Evolutionary conservation across 2,113 vertebrate species (phyloP), one percentile per base, ranked within the genome.

Genomic region (Neomonachus schauinslandi): DNA sequence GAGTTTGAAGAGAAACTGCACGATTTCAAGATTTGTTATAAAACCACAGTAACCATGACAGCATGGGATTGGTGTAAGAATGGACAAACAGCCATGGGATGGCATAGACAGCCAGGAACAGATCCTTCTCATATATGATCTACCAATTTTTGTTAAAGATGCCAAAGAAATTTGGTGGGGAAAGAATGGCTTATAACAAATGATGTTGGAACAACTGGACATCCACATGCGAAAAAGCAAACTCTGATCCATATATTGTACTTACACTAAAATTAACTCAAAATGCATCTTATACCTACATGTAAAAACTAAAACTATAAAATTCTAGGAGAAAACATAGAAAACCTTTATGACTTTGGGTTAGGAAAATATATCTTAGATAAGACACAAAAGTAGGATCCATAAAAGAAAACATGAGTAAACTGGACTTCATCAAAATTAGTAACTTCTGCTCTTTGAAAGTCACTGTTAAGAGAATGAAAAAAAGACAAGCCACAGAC

Each of bases 241-340:
- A 86, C n/a, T 91, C 9, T n/a, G 42, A 49, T 15, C 65, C 53
- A 4, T 46, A 46, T 19, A 4, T 36, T n/a, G 33, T 67, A 74
- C 36, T 91, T 61, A 31, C 11, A 67, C 4, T 59, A 87, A 91
- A 91, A 74, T 82, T 39, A 94, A 86, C 51, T 95, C 51, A 72
- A 72, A 87, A 82, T 42, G 19, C 21, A 57, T 36, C 59, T 57
- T 2, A n/a, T 4, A 39, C 19, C 31, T 81, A 91, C 74, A 84
- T 59, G 2, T n/a, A 95, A 91, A 55, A 85, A 39, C 12, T 42
- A 71, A 53, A 80, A 86, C 39, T 51, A 61, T 24, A 71, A 95
- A 80, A 61, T 61, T 55, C 51, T 85, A 63, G 55, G 42, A 51
- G 36, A 46, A 89, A 89, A 89, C 57, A 61, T 0, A 65, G n/a